These are phyloP conservation scores for Rhagonycha lutea DNA, from an alignment of 2,888 invertebrate species.

Conservation along the genomic window DNA sequence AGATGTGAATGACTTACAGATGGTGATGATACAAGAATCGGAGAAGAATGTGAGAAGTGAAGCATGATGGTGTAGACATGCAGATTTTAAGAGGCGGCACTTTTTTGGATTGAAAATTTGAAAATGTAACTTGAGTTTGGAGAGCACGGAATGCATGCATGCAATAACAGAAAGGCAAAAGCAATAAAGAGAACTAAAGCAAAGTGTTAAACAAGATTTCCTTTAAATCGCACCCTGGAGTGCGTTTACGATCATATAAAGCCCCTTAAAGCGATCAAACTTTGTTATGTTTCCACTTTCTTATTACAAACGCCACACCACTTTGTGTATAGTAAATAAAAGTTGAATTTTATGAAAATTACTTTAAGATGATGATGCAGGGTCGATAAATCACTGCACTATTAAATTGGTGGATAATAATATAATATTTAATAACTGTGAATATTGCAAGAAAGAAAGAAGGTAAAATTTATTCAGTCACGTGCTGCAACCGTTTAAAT, in stretches of 20 bases:
- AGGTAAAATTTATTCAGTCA: slow-evolving; percentile 13
- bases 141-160: slow-evolving; percentile 21
- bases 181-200: slow-evolving; percentile 30
- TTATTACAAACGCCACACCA: slow-evolving; percentile 3
- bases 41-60: neutral
- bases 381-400: neutral
- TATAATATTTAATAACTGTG: neutral
- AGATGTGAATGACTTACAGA: neutral
- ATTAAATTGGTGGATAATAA: neutral
- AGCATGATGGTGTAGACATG: neutral
- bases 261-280: slow-evolving; percentile 33
- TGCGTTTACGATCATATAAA: slow-evolving; percentile 33
- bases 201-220: slow-evolving; percentile 33
- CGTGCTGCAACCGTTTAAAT: slow-evolving; percentile 23
- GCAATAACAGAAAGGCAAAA: slow-evolving; percentile 11
- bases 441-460: neutral
- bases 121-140: neutral
- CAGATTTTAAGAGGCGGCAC: neutral
- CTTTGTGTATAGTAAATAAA: neutral
- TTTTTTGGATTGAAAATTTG: neutral
- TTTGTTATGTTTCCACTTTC: slow-evolving; percentile 28
- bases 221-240: slow-evolving; percentile 25
- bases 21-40: neutral
- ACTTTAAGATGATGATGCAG: neutral
- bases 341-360: neutral